These are phyloP conservation scores for Drosophila picticornis DNA, from an alignment of 2,888 invertebrate species.

Conservation along the genomic window DNA sequence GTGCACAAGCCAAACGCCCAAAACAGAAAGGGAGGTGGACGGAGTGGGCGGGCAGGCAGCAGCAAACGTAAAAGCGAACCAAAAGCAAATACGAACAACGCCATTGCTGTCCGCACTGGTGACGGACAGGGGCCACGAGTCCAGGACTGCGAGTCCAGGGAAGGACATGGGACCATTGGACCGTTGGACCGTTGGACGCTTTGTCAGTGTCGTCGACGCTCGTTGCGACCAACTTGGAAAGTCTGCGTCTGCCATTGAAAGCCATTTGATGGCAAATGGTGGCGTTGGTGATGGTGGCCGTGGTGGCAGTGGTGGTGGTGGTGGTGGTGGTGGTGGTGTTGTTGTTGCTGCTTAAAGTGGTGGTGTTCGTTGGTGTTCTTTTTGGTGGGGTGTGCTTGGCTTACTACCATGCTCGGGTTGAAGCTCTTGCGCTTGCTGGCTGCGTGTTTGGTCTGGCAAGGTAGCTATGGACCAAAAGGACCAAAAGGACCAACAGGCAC, in stretches of 20 bases:
- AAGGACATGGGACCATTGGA: slow-evolving; percentile 30
- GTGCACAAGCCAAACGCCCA: slow-evolving; percentile 50
- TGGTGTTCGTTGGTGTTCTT: slow-evolving; percentile 11
- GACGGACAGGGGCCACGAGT: slow-evolving; percentile 28
- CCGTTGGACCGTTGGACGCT: slow-evolving; percentile 28
- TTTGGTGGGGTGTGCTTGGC: slow-evolving; percentile 32
- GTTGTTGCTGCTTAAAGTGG: neutral
- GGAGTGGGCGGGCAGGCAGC: slow-evolving; percentile 3
- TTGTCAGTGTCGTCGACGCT: slow-evolving; percentile 22
- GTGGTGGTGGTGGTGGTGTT: slow-evolving; percentile 2
- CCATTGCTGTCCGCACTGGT: slow-evolving; percentile 72
- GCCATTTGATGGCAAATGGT: slow-evolving; percentile 69
- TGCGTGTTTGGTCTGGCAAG: slow-evolving; percentile 55
- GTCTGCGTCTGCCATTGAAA: slow-evolving; percentile 75
- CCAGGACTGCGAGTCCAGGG: slow-evolving; percentile 22
- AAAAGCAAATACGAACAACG: slow-evolving; percentile 64
- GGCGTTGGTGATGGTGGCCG: slow-evolving; percentile 20
- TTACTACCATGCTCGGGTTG: slow-evolving; percentile 6
- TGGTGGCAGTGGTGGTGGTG: slow-evolving; percentile 9
- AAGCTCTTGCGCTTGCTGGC: slow-evolving; percentile 15
- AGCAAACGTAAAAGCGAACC: slow-evolving; percentile 37
- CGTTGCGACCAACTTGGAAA: slow-evolving; percentile 27
- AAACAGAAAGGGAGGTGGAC: neutral
- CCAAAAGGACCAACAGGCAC: slow-evolving; percentile 60
- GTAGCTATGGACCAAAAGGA: slow-evolving; percentile 59